phyloP scores from a whole-genome alignment of 2,797 vertebrate genomes.

The Gymnoscopelus microlampas region DNA sequence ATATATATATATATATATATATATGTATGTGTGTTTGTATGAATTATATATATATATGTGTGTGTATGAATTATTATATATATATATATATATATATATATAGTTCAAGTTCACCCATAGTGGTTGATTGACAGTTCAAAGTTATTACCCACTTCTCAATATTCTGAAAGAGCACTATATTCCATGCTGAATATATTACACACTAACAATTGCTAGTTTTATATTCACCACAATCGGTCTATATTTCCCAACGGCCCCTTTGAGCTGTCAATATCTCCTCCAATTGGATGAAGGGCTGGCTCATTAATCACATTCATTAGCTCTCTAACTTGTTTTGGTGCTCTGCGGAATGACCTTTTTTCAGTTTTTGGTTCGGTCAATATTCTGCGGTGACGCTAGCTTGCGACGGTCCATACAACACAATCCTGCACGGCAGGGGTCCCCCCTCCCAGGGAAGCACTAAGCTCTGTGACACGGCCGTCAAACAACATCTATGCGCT shows the following conservation, averaged over 20 bases:
- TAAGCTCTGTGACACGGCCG: conserved; percentile 85
- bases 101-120: too few species aligned
- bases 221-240: not conserved
- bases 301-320: conserved; percentile 68
- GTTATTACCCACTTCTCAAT: conserved; percentile 10
- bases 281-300: conserved; percentile 43
- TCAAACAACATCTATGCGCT: conserved; percentile 80
- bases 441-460: conserved; percentile 80
- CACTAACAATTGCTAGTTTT: not conserved
- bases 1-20: too few species aligned
- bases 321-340: conserved; percentile 64
- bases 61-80: too few species aligned
- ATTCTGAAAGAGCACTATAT: conserved; percentile 9
- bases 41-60: too few species aligned
- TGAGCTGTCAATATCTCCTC: conserved; percentile 55
- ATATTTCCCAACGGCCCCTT: conserved; percentile 42
- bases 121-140: conserved; percentile 12
- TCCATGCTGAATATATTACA: conserved; percentile 8
- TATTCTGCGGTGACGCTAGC: conserved; percentile 47
- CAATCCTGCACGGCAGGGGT: conserved; percentile 51
- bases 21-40: too few species aligned
- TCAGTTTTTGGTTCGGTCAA: conserved; percentile 34
- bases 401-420: conserved; percentile 47
- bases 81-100: too few species aligned
- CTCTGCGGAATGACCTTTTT: conserved; percentile 41